Evolutionary conservation across 2,888 invertebrate species (phyloP).

Genomic region (Osedax fenrisi): DNA sequence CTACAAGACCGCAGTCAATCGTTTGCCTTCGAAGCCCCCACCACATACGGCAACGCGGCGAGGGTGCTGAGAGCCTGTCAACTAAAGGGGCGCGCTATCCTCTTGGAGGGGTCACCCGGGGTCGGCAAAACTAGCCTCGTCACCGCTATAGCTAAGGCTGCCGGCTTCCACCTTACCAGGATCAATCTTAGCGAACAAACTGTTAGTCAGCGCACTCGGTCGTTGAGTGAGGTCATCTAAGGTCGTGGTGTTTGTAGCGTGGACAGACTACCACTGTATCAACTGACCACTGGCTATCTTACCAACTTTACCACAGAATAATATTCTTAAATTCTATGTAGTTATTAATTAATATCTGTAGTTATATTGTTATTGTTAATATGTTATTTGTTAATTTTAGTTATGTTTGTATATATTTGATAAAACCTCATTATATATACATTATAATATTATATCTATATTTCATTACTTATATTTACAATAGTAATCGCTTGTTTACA

Average conservation of each 20-base stretch:
- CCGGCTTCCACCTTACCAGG: conserved; percentile 71
- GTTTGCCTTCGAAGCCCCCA: conserved; percentile 49
- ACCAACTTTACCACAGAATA: too few relatives aligned
- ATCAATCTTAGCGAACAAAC: conserved; percentile 98
- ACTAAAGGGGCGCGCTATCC: conserved; percentile 56
- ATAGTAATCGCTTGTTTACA: too few relatives aligned
- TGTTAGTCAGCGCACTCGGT: conserved; percentile 53
- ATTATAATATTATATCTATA: too few relatives aligned
- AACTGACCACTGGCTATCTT: not conserved
- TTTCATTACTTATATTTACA: too few relatives aligned
- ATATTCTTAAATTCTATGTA: too few relatives aligned
- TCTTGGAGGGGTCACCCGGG: conserved; percentile 85
- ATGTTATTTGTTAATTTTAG: too few relatives aligned
- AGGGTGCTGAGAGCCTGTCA: conserved; percentile 77
- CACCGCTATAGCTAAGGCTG: conserved; percentile 70
- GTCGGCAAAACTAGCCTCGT: conserved; percentile 95
- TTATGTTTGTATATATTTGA: too few relatives aligned
- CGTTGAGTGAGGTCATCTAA: not conserved
- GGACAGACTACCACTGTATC: not conserved
- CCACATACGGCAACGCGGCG: conserved; percentile 62
- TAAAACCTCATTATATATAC: too few relatives aligned
- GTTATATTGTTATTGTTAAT: too few relatives aligned
- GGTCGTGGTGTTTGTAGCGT: too few relatives aligned
- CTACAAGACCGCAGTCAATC: conserved; percentile 15
- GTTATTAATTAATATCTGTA: too few relatives aligned